Evolutionary conservation across 2,888 invertebrate species (phyloP).

Genomic region (Stictocephala bisonia): DNA sequence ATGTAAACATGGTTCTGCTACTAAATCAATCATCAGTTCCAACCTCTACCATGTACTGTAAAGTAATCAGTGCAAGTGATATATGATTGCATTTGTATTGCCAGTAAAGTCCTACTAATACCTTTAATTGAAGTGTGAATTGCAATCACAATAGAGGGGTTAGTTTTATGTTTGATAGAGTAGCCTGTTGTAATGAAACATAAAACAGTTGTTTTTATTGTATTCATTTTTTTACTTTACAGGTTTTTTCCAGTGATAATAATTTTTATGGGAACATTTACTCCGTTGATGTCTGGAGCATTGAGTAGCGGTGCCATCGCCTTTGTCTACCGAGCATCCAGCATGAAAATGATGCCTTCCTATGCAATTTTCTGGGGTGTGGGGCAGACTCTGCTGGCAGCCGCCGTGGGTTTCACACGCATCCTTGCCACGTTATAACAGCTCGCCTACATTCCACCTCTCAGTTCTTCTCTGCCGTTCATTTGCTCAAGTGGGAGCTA

Average conservation of each 20-base stretch:
- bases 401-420: slow-evolving; percentile 91
- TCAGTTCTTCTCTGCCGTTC: neutral
- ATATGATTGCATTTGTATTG: too few relatives aligned
- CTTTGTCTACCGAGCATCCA: slow-evolving; percentile 92
- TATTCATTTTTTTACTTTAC: slow-evolving; percentile 53
- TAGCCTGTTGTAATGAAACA: too few relatives aligned
- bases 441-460: slow-evolving; percentile 19
- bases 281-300: slow-evolving; percentile 89
- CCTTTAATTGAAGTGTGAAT: too few relatives aligned
- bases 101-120: too few relatives aligned
- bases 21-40: too few relatives aligned
- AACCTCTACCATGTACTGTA: too few relatives aligned
- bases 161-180: too few relatives aligned
- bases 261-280: slow-evolving; percentile 88
- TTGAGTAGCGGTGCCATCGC: slow-evolving; percentile 93
- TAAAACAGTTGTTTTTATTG: too few relatives aligned
- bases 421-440: slow-evolving; percentile 84
- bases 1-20: too few relatives aligned
- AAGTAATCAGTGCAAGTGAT: too few relatives aligned
- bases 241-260: slow-evolving; percentile 92
- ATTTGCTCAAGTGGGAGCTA: slow-evolving; percentile 15
- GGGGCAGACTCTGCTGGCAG: slow-evolving; percentile 90
- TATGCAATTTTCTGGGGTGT: slow-evolving; percentile 96
- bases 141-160: slow-evolving; percentile 2
- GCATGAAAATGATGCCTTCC: slow-evolving; percentile 88